A percentile compares a stretch with the other conserved stretches of the same genome.
phyloP scores from a whole-genome alignment of 2,797 vertebrate species.

The Morelia viridis region DNA sequence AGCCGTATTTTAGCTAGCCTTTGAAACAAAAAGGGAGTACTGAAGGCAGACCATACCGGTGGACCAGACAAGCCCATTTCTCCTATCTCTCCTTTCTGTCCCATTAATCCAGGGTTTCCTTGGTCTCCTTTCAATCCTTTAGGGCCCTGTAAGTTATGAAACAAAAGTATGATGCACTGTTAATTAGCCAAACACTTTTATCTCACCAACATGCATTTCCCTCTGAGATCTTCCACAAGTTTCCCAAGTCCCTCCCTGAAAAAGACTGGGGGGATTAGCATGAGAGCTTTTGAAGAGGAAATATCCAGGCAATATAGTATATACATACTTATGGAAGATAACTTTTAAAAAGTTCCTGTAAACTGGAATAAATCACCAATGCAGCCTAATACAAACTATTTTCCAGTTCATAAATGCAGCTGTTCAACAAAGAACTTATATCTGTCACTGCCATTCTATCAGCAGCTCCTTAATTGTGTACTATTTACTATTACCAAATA shows the following conservation, averaged over 20 bases:
- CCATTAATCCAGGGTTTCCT: conserved; percentile 74
- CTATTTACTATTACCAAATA: too few species aligned
- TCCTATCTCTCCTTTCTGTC: conserved; percentile 87
- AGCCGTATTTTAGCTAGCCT: accelerated
- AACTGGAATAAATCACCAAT: not conserved
- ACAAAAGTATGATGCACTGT: not conserved
- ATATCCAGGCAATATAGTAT: not conserved
- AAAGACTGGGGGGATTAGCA: not conserved
- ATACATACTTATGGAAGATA: not conserved
- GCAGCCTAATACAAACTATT: not conserved
- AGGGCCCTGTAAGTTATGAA: conserved; percentile 76
- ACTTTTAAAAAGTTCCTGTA: not conserved
- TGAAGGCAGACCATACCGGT: conserved; percentile 69
- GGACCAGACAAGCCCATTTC: conserved; percentile 87
- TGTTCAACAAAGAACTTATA: not conserved
- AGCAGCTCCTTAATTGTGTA: not conserved
- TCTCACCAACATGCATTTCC: not conserved
- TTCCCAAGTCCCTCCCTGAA: not conserved
- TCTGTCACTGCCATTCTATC: not conserved
- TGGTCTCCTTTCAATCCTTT: conserved; percentile 83
- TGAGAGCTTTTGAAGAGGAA: not conserved
- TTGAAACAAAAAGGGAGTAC: not conserved
- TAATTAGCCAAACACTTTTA: not conserved
- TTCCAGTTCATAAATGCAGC: not conserved
- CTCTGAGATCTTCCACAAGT: not conserved